Conservation (phyloP, 2,888 invertebrate species). For the Exephanes ischioxanthus region DNA sequence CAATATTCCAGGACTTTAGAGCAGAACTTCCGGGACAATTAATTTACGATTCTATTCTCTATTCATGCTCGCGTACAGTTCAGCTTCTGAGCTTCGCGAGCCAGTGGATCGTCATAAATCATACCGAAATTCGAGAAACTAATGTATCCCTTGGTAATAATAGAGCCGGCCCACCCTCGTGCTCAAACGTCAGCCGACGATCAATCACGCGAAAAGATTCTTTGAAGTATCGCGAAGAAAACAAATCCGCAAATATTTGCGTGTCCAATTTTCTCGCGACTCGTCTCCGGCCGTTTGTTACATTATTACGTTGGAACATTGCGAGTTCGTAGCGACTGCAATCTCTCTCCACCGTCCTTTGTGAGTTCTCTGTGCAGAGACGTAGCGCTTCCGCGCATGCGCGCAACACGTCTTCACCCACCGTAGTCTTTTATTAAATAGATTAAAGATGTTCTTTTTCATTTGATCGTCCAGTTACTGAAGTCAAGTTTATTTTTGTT, state of each 20-base stretch:
- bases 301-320: not conserved
- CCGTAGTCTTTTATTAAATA: no score
- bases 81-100: constrained; percentile 2
- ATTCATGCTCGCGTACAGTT: not conserved
- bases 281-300: not conserved
- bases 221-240: constrained; percentile 18
- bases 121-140: constrained; percentile 22
- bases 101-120: constrained; percentile 25
- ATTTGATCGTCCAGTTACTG: not conserved
- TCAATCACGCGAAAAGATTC: constrained; percentile 26
- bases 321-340: no score
- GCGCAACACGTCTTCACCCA: no score
- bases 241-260: constrained; percentile 21
- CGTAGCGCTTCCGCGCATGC: no score
- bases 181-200: constrained; percentile 1
- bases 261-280: constrained; percentile 17
- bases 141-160: constrained; percentile 32
- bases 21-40: not conserved
- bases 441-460: no score
- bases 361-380: no score
- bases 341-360: no score
- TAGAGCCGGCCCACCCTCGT: constrained; percentile 16
- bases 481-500: not conserved
- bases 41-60: not conserved
- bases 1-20: not conserved